These are phyloP conservation scores for Yponomeuta evonymella DNA, from an alignment of 2,888 invertebrate species.

Conservation along the genomic window DNA sequence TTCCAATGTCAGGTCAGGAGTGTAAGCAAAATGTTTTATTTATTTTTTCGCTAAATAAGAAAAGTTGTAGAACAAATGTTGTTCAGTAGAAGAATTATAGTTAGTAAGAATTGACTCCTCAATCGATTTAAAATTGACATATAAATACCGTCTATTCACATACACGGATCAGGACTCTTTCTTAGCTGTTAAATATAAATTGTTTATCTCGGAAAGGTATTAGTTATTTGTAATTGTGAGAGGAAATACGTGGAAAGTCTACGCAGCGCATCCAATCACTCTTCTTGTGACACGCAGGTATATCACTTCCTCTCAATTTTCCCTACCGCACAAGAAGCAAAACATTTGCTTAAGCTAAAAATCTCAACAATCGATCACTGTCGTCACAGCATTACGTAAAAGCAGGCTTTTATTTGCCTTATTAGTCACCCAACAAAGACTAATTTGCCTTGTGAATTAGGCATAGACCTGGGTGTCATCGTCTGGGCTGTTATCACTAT, in stretches of 20 bases:
- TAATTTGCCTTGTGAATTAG: neutral
- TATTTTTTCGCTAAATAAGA: no score
- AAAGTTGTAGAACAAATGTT: no score
- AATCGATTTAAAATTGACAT: no score
- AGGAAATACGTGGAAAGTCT: neutral
- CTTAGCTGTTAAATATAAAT: no score
- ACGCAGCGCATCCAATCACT: conserved; percentile 36
- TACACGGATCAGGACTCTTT: no score
- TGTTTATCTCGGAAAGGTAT: neutral
- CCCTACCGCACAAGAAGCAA: conserved; percentile 28
- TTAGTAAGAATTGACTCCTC: no score
- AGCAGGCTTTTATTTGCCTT: neutral
- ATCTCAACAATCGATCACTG: conserved; percentile 69
- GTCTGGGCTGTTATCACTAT: conserved; percentile 50
- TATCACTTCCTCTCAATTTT: conserved; percentile 27
- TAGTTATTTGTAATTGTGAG: no score
- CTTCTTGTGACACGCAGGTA: conserved; percentile 50
- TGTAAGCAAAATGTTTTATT: no score
- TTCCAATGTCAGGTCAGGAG: no score
- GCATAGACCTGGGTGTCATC: neutral
- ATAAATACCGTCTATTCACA: no score
- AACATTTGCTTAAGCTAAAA: conserved; percentile 62
- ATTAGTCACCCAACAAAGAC: neutral
- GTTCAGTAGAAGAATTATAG: no score
- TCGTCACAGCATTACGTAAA: conserved; percentile 44